Evolutionary conservation across 2,888 invertebrate species (phyloP).

Genomic region (Penaeus monodon): DNA sequence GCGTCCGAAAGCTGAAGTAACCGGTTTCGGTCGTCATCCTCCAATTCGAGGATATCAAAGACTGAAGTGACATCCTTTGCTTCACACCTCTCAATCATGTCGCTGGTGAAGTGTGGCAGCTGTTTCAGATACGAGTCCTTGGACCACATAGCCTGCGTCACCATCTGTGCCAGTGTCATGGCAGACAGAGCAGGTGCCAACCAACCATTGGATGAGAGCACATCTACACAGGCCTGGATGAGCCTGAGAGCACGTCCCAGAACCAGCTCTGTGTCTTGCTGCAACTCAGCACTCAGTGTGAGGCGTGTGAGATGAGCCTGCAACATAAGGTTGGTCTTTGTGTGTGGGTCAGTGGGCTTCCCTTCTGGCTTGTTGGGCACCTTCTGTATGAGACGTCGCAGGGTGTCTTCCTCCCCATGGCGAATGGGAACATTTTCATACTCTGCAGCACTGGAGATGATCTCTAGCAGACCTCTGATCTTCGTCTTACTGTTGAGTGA

Average conservation of each 20-base stretch:
- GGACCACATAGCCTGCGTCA: constrained; percentile 99
- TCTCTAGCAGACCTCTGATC: constrained; percentile 95
- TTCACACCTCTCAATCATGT: constrained; percentile 89
- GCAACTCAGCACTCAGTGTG: constrained; percentile 94
- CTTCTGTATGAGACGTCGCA: constrained; percentile 76
- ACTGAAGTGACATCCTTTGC: constrained; percentile 93
- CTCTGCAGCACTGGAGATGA: constrained; percentile 97
- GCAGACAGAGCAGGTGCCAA: constrained; percentile 97
- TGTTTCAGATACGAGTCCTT: constrained; percentile 98
- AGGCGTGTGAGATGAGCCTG: constrained; percentile 96
- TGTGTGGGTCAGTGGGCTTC: constrained; percentile 96
- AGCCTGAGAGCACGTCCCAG: constrained; percentile 79
- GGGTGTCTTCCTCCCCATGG: constrained; percentile 92
- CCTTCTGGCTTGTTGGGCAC: constrained; percentile 78
- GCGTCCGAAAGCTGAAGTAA: constrained; percentile 78
- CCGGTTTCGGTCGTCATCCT: constrained; percentile 86
- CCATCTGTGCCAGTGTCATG: constrained; percentile 99
- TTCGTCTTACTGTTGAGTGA: constrained; percentile 98
- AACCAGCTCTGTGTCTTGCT: constrained; percentile 93
- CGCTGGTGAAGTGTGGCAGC: constrained; percentile 91
- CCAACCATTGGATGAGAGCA: constrained; percentile 96
- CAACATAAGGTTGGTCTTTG: constrained; percentile 93
- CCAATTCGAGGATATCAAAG: constrained; percentile 95
- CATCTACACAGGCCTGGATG: constrained; percentile 87
- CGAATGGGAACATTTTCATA: constrained; percentile 94